Evolutionary conservation across 2,888 invertebrate species (phyloP), one percentile per base, ranked within the genome.

Genomic region (Adelognathus sp.): DNA sequence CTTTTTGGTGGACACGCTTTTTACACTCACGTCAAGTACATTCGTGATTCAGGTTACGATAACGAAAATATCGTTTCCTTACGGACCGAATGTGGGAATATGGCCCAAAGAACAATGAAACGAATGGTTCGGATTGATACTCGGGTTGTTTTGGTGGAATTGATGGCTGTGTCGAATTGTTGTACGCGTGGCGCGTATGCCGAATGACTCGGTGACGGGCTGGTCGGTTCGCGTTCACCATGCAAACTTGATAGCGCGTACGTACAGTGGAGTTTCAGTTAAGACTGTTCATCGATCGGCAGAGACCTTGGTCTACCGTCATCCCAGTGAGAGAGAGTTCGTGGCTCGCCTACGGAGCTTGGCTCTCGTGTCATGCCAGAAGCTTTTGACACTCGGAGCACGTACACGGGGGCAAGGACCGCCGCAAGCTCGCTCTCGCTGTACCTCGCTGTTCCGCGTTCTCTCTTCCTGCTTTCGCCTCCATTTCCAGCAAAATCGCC

Each of bases 361-460:
- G 82, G 85, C 85, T 87, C 86, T 87, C 86, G 83, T 86, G 84
- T 88, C 86, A 84, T 86, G 85, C 88, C 87, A 83, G 84, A 89
- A 90, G 88, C 88, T 91, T 81, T 91, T 91, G 88, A 88, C 89
- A 91, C 90, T 88, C 91, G 83, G 86, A 88, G 88, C 91, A 91
- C 91, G 91, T 91, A 90, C 90, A 86, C 88, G 88, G 91, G 36
- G 90, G 91, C 91, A 91, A 91, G 89, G 90, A 91, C 90, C 91
- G 91, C 90, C 90, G 90, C 90, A 90, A 91, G 91, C 90, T 90
- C 90, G 61, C 79, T 74, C 83, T 78, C 82, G 85, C 84, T 82
- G 60, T 81, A 72, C 64, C 74, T 66, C 70, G 60, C 76, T 78
- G 81, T 82, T 83, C 83, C 82, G 83, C 82, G 82, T 76, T 79